Evolutionary conservation across 2,888 invertebrate species (phyloP), one percentile per base, ranked within the genome.

Genomic region (Creontiades dilutus): DNA sequence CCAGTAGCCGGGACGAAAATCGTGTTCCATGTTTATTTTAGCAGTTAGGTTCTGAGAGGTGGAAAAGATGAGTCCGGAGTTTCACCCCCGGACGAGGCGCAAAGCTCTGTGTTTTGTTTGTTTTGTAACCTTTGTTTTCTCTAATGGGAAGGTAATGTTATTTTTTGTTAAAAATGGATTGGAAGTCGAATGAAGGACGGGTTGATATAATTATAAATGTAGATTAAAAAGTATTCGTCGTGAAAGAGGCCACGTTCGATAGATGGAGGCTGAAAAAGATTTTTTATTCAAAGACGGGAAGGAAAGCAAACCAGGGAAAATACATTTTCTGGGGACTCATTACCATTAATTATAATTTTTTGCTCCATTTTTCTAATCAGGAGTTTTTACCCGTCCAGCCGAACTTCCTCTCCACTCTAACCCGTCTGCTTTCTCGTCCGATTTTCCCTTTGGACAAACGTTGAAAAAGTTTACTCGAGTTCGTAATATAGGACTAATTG

Each of bases 281-380:
- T 52, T 52, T 52, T 52, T 7, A 52, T 52, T 52, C 52, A 52
- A 52, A 52, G 52, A 52, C 16, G 52, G 52, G 14, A 16, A 52
- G 16, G 52, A 52, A 52, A 68, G 23, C 23, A 68, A 68, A 68
- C 68, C 68, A 13, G 19, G 27, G 68, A 68, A 68, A 68, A 68
- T 68, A 68, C 68, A 27, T 68, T 23, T 68, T 68, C 68, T 1
- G 68, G 68, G 23, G 27, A 27, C 68, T 68, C 68, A 68, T 68
- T 23, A 68, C 7, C 68, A 68, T 68, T 23, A 68, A 23, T 68
- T 68, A 23, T 68, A 68, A 68, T 68, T 68, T 68, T 68, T 68
- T 68, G 23, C 68, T 23, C 68, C 68, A 68, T 68, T 68, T 68
- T 68, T 68, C 68, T 68, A 68, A 68, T 68, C 68, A 68, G 68